Conservation (phyloP, 2,888 invertebrate species). For the Agrochola macilenta region DNA sequence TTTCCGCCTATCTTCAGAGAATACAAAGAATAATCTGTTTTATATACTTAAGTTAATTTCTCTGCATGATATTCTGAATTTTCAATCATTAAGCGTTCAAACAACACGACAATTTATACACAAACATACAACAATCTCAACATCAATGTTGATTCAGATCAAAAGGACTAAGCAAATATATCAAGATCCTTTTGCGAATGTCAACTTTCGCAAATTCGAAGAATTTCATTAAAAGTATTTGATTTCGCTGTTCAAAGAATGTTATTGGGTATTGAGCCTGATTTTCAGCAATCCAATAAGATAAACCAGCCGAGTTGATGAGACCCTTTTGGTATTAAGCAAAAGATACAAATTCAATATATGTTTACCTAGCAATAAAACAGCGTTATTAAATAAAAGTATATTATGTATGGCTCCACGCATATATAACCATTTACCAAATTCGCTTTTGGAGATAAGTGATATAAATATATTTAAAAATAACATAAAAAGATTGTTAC, state of each 20-base stretch:
- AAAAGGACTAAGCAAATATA: constrained; percentile 21
- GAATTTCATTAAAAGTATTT: constrained; percentile 46
- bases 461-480: too few relatives aligned
- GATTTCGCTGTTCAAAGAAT: constrained; percentile 22
- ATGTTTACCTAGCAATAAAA: too few relatives aligned
- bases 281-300: constrained; percentile 18
- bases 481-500: too few relatives aligned
- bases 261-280: constrained; percentile 12
- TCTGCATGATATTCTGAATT: neutral
- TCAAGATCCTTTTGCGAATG: constrained; percentile 14
- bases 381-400: too few relatives aligned
- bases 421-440: too few relatives aligned
- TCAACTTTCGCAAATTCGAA: constrained; percentile 1
- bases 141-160: constrained; percentile 8
- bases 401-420: too few relatives aligned
- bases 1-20: neutral
- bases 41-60: too few relatives aligned
- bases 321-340: neutral
- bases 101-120: neutral
- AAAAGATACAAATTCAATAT: too few relatives aligned
- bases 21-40: too few relatives aligned
- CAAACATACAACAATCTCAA: constrained; percentile 13
- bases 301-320: neutral
- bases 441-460: too few relatives aligned
- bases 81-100: constrained; percentile 3